Evolutionary conservation across 2,797 vertebrate species (phyloP).

Genomic region (Poeciliopsis paucimaculata): DNA sequence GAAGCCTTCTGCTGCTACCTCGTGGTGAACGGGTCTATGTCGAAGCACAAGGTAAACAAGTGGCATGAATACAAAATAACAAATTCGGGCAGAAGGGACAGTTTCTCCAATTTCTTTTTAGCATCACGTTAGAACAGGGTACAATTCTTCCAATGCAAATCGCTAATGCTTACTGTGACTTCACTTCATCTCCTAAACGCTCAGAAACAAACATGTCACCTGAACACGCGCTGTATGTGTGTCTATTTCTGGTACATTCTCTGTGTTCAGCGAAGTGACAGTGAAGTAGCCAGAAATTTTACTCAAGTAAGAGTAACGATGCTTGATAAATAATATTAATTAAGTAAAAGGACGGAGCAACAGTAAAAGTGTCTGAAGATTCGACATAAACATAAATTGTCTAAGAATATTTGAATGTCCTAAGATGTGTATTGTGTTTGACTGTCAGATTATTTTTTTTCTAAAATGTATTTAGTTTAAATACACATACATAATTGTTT

Average conservation of each 20-base stretch:
- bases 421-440: background rate
- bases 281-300: background rate
- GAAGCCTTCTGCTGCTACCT: background rate
- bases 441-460: background rate
- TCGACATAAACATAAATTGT: background rate
- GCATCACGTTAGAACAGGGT: background rate
- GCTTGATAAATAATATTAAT: background rate
- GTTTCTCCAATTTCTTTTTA: too few relatives aligned
- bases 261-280: background rate
- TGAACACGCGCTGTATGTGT: too few relatives aligned
- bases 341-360: background rate
- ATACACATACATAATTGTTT: too few relatives aligned
- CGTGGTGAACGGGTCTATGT: conserved; percentile 50
- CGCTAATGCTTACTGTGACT: background rate
- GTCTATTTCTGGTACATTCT: background rate
- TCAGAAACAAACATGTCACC: background rate
- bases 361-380: background rate
- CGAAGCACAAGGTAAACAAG: conserved; percentile 67
- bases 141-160: background rate
- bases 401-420: background rate
- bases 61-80: background rate
- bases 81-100: background rate
- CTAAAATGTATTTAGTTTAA: background rate
- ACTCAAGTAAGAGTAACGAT: background rate
- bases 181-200: background rate